Base-by-base conservation (phyloP, 2,888 invertebrate genomes). In the Nomada hirtipes region DNA sequence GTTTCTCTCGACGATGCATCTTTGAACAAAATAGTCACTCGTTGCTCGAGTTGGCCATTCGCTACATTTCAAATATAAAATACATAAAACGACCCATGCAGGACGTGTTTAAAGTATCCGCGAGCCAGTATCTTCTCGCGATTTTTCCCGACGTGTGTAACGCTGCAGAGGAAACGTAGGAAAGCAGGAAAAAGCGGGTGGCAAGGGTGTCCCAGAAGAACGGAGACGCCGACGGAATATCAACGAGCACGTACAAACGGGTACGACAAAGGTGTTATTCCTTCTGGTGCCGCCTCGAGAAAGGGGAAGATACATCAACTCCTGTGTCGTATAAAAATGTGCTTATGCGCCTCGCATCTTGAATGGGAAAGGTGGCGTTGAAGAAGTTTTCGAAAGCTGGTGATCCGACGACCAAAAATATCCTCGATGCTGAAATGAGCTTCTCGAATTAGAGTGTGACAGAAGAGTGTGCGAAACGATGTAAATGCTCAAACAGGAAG, bases 311-410 rank as follows among this genome's bases (percentile, higher is more conserved):
- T 92, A 92, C 90, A 92, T 92, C 92, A 88, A 89, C 90, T 88
- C 85, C 69, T 88, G 89, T 89, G 91, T 91, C 91, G 90, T 91
- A 92, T 92, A 92, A 91, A 92, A 92, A 92, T 91, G 92, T 92
- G 91, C 90, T 91, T 91, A 92, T 89, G 90, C 90, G 89, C 79
- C 72, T 86, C 85, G 82, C 85, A 87, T 75, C 50, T 67, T 84
- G 89, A 89, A 91, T 90, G 87, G 82, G 89, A 91, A 91, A 71
- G 68, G 67, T 53, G 53, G 53, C 11, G n/a, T 23, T 9, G 36
- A 61, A 57, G 23, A 47, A 53, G 23, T 65, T 13, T 13, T 36
- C 23, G 36, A 18, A 2, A 15, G 23, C 20, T 18, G 57, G 18
- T 44, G 26, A 23, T 26, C 7, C n/a, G 20, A n/a, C 11, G 23